Evolutionary conservation across 2,888 invertebrate genomes (phyloP).

Genomic region (Dynastes grantii): DNA sequence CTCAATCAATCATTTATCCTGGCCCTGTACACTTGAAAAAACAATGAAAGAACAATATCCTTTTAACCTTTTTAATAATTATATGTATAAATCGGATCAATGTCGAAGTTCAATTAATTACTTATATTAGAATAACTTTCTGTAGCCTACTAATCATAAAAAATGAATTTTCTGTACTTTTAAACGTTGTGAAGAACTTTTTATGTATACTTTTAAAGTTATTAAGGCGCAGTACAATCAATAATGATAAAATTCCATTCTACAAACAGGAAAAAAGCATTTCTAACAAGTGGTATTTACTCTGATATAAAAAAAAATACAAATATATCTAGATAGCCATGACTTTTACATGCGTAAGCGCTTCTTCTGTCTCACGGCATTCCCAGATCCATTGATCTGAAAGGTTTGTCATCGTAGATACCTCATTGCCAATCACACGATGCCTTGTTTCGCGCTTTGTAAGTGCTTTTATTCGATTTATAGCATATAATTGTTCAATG

Average conservation of each 20-base stretch:
- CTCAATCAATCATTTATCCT: no score
- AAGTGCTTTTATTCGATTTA: not conserved
- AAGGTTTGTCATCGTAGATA: constrained; percentile 27
- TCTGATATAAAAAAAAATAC: constrained; percentile 22
- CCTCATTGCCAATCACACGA: not conserved
- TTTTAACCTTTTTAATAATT: no score
- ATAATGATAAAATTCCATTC: constrained; percentile 29
- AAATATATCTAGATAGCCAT: constrained; percentile 35
- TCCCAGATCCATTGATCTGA: constrained; percentile 11
- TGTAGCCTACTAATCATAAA: not conserved
- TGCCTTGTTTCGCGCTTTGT: not conserved
- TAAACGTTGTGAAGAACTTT: no score
- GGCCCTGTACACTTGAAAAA: no score
- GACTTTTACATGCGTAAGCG: constrained; percentile 34
- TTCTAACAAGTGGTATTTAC: constrained; percentile 42
- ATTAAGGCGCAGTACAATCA: not conserved
- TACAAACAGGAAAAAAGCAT: constrained; percentile 15
- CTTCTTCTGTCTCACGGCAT: constrained; percentile 14
- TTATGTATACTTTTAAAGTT: no score
- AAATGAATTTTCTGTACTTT: no score
- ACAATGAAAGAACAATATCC: no score
- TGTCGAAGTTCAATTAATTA: no score
- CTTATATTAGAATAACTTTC: no score
- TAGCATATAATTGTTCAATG: constrained; percentile 3
- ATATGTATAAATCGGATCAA: no score